Base-by-base conservation (phyloP, 2,888 invertebrate species). In the Phragmatobia fuliginosa region DNA sequence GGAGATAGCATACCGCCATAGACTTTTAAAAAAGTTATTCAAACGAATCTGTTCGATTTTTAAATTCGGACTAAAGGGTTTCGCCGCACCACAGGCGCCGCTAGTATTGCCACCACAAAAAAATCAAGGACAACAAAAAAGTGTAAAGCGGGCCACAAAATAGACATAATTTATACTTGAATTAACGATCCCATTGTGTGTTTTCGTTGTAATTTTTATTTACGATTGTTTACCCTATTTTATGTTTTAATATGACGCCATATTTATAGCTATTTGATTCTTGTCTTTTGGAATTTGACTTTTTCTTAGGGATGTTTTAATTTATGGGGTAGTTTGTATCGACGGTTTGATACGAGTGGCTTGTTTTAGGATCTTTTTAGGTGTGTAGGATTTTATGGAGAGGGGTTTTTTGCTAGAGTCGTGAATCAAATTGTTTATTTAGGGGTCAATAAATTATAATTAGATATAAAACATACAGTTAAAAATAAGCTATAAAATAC, bases 211-310 rank as follows among this genome's bases (percentile, higher is more conserved):
- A 91, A 93, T 93, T 90, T 94, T 94, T 94, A 95, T 95, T 95
- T 94, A 95, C 91, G 93, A 93, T 94, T 95, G 94, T 94, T 95
- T 94, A 94, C 90, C 90, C 91, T 91, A 91, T 91, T 94, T 94
- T 94, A 94, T 94, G 94, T 94, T 94, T 94, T 94, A 94, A 94
- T 94, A 94, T 90, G 91, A 83, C 84, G 80, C 85, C 72, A 85
- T 91, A 94, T 94, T 94, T 94, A 94, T 93, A 83, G 87, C 74
- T 80, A 45, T 87, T 90, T 85, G 86, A 90, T 90, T 87, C 87
- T 90, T 87, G 84, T 88, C 75, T 81, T 76, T 73, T 77, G 87
- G 90, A 90, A 90, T 92, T 85, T 78, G 71, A 81, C 74, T 84
- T 90, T 90, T 89, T 86, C 80, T 76, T 79, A 75, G 77, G 88